Evolutionary conservation across 2,113 vertebrate genomes (phyloP).

Genomic region (Albula glossodonta): DNA sequence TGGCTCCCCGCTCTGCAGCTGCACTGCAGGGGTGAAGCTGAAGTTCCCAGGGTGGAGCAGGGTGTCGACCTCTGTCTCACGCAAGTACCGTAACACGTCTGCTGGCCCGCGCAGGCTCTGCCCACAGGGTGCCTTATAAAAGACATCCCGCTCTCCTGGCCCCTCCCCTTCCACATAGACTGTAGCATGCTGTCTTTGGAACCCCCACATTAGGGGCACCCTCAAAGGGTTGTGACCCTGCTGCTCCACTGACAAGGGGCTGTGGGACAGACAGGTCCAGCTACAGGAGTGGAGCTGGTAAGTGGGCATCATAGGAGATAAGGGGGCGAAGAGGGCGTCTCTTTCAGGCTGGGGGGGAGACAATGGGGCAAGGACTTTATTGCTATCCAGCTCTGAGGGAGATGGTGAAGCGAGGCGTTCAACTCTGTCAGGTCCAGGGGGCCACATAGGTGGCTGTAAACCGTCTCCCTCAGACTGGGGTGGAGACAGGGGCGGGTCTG

Average conservation of each 20-base stretch:
- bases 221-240: conserved; percentile 80
- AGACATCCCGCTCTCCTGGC: conserved; percentile 56
- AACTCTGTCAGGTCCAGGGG: not conserved
- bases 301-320: conserved; percentile 28
- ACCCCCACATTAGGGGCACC: conserved; percentile 78
- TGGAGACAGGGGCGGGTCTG: not conserved
- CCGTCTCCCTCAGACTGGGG: not conserved
- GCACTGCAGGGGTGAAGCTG: conserved; percentile 81
- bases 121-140: conserved; percentile 88
- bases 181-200: conserved; percentile 76
- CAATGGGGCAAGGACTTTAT: not conserved
- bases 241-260: conserved; percentile 41
- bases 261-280: conserved; percentile 67
- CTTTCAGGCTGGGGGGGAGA: conserved; percentile 7
- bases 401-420: not conserved
- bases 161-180: conserved; percentile 55
- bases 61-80: conserved; percentile 73
- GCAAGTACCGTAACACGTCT: conserved; percentile 80
- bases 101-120: conserved; percentile 73
- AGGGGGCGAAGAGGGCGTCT: conserved; percentile 47
- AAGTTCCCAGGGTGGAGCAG: conserved; percentile 85
- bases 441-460: not conserved
- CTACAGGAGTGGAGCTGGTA: conserved; percentile 68
- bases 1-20: conserved; percentile 64
- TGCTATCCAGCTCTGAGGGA: not conserved